phyloP scores from a whole-genome alignment of 2,113 vertebrate genomes.

The Halcyon malimbica region DNA sequence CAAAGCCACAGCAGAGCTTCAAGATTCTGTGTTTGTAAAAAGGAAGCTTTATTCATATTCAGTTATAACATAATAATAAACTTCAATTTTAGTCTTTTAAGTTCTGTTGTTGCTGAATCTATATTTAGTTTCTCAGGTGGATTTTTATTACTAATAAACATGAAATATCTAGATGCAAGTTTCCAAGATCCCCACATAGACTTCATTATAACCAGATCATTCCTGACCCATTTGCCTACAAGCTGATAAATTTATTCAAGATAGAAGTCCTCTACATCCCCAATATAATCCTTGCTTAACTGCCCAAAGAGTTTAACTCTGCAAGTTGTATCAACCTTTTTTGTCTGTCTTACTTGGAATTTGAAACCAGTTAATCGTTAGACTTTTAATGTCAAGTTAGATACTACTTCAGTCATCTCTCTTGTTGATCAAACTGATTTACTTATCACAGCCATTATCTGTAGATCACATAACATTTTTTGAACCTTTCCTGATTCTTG shows the following conservation, averaged over 20 bases:
- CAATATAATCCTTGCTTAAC: background rate
- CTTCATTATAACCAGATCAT: background rate
- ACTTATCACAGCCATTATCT: background rate
- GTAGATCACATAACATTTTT: background rate
- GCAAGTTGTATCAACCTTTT: background rate
- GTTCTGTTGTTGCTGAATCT: background rate
- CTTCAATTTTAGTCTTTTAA: background rate
- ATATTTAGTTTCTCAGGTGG: background rate
- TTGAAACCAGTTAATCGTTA: background rate
- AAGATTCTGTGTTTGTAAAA: background rate
- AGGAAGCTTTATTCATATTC: background rate
- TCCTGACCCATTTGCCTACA: background rate
- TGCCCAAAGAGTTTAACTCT: background rate
- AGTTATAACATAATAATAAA: background rate
- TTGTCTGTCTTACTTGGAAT: background rate
- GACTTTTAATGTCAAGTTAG: background rate
- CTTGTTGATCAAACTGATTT: background rate
- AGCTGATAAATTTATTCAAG: background rate
- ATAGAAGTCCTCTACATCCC: background rate
- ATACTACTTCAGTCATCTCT: background rate
- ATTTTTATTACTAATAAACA: background rate
- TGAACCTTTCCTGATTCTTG: background rate
- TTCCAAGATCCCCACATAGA: background rate
- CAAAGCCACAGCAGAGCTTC: background rate
- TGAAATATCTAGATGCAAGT: background rate